Evolutionary conservation across 2,797 vertebrate genomes (phyloP), one percentile per base, ranked within the genome.

Genomic region (Miichthys miiuy): DNA sequence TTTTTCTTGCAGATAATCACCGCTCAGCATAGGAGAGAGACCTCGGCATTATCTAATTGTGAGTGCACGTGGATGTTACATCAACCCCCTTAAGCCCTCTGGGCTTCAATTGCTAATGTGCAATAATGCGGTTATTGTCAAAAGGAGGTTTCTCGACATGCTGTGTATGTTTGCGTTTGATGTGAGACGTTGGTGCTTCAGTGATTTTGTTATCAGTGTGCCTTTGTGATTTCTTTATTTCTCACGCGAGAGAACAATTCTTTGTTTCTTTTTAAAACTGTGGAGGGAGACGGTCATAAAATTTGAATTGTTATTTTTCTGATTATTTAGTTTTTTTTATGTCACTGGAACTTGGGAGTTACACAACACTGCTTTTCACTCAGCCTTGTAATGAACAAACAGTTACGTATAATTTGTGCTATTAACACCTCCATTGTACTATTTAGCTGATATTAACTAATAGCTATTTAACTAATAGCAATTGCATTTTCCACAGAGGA

Each of bases 41-140:
- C 74, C 72, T 79, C 21, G 0, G 71, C 55, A 69, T 88, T 71
- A 82, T 92, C 87, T 91, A 89, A 89, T 89, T 90, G 86, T 75
- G 71, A 80, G 87, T 56, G 61, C 75, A 41, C 51, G 62, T 70
- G 68, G 74, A 80, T 75, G 84, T 73, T 89, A 60, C 75, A 60
- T 77, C 87, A 79, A 85, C 77, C 89, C 88, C 69, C 71, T 14
- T 60, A 34, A 87, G 72, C 64, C 85, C 69, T 69, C 66, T 44
- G 66, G 70, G 77, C 67, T 88, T 90, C 89, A 90, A 90, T 82
- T 88, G 87, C 87, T 91, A 89, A 94, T 91, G 84, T 88, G 82
- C 72, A 82, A 65, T 90, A 87, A 89, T 85, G 77, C 73, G 50
- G 20, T 73, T 70, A 72, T 57, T 80, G 82, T 84, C 72, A 73